Evolutionary conservation across 2,797 vertebrate species (phyloP).

Genomic region (Erethizon dorsatum): DNA sequence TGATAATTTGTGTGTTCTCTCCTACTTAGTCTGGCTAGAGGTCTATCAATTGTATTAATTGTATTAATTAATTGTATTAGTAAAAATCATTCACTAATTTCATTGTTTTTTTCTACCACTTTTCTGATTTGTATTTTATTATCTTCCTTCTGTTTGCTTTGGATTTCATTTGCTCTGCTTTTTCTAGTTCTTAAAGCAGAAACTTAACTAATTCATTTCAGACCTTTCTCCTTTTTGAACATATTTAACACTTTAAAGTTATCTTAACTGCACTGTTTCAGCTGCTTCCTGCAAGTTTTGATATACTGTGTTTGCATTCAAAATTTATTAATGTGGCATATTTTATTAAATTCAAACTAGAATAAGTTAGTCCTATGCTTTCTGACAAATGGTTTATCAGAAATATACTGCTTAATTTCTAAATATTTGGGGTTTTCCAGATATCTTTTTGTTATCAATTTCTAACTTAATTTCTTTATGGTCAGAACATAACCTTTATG

Average conservation of each 20-base stretch:
- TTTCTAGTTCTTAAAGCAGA: background rate
- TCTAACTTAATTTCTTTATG: constrained; percentile 10
- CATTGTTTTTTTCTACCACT: background rate
- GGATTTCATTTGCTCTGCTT: background rate
- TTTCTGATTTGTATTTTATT: constrained; percentile 3
- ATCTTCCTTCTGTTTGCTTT: background rate
- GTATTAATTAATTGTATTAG: background rate
- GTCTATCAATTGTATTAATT: background rate
- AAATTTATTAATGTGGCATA: constrained; percentile 14
- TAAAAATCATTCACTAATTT: constrained; percentile 29
- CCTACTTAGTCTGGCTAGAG: background rate
- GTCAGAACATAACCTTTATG: background rate
- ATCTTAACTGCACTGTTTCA: background rate
- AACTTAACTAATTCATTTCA: background rate
- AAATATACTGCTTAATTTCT: constrained; percentile 18
- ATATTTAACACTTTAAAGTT: background rate
- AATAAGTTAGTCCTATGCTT: background rate
- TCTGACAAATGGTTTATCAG: background rate
- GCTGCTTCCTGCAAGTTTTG: background rate
- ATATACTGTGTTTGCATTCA: background rate
- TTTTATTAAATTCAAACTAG: constrained; percentile 33
- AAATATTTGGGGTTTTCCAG: constrained; percentile 1
- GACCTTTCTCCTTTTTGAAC: background rate
- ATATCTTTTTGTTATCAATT: background rate
- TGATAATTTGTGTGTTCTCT: background rate